These are phyloP conservation scores for Andrena trimmerana DNA, from an alignment of 2,888 invertebrate species.

Conservation along the genomic window DNA sequence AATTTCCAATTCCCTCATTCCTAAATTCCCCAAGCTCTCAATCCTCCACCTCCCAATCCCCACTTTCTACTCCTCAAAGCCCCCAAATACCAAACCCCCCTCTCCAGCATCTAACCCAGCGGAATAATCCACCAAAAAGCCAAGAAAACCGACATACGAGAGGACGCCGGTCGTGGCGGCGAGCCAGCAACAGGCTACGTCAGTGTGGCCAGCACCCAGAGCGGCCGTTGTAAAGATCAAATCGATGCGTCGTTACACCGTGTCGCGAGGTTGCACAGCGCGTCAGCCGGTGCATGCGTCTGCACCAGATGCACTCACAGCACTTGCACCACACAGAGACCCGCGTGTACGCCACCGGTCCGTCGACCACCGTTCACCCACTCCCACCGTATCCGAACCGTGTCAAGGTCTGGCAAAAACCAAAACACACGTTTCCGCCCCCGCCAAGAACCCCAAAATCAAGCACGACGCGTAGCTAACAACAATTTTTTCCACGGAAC, in stretches of 20 bases:
- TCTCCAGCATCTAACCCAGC: background rate
- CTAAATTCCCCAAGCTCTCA: background rate
- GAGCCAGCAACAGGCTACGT: conserved; percentile 18
- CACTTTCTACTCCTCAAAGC: no score
- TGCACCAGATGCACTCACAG: conserved; percentile 48
- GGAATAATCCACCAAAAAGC: background rate
- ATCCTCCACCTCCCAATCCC: background rate
- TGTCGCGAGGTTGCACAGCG: conserved; percentile 47
- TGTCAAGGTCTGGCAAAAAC: conserved; percentile 38
- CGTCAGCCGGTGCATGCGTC: conserved; percentile 35
- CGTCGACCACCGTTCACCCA: conserved; percentile 5
- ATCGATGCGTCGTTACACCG: conserved; percentile 59
- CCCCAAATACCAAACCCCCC: no score
- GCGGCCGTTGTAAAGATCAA: conserved; percentile 53
- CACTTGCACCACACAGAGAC: conserved; percentile 30
- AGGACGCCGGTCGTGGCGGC: background rate
- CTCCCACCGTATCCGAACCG: conserved; percentile 19
- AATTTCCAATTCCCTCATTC: background rate
- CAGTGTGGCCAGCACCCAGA: conserved; percentile 8
- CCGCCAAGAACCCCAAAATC: background rate
- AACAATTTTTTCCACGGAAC: conserved; percentile 10
- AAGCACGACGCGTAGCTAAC: background rate
- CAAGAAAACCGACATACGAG: background rate
- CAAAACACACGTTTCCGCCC: background rate
- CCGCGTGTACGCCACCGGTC: background rate